Evolutionary conservation across 2,113 vertebrate species (phyloP).

Genomic region (Noctilio leporinus): DNA sequence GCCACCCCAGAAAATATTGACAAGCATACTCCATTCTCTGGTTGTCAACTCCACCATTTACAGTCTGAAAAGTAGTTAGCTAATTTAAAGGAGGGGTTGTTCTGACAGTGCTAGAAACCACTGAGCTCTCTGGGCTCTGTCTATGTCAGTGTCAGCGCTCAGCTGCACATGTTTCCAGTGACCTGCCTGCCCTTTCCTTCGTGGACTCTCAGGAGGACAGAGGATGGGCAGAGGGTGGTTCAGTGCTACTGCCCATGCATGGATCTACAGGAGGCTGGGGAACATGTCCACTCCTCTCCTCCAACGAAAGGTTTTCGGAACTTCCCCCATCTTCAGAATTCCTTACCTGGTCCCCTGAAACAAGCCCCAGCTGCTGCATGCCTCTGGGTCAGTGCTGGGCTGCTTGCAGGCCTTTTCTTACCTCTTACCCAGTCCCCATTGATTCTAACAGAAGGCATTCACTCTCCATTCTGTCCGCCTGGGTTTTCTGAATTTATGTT

Average conservation of each 20-base stretch:
- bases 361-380: background rate
- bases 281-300: background rate
- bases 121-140: background rate
- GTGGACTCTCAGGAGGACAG: background rate
- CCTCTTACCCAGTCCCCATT: background rate
- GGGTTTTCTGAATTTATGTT: background rate
- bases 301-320: background rate
- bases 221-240: fast-evolving
- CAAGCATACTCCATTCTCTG: background rate
- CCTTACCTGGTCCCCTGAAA: background rate
- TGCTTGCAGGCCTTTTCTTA: background rate
- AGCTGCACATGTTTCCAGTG: background rate
- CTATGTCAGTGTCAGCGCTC: no score
- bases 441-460: background rate
- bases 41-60: background rate
- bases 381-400: background rate
- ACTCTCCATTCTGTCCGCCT: fast-evolving
- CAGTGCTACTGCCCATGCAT: fast-evolving
- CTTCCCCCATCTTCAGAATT: no score
- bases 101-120: background rate
- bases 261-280: background rate
- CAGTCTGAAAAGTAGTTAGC: background rate
- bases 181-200: background rate
- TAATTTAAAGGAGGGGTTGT: background rate
- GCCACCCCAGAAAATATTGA: background rate